phyloP scores from a whole-genome alignment of 23 tunicate genomes.

The Phallusia fumigata region DNA sequence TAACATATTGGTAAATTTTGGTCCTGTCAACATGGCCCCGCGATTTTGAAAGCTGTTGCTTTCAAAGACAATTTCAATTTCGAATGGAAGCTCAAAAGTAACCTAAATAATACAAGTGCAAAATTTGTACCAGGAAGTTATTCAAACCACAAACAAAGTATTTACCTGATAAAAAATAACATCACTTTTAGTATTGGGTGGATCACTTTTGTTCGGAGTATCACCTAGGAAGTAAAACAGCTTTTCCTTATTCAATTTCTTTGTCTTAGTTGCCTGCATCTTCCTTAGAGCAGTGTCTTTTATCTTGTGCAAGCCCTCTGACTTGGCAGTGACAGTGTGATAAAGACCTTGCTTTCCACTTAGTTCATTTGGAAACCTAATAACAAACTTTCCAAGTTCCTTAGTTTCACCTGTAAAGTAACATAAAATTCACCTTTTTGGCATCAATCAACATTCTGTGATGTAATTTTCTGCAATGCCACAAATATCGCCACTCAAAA shows the following conservation, averaged over 20 bases:
- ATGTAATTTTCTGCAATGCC: too few species aligned
- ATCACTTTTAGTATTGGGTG: slow-evolving; percentile 45
- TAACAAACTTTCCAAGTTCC: slow-evolving; percentile 75
- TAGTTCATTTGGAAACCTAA: slow-evolving; percentile 56
- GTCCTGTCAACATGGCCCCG: slow-evolving; percentile 27
- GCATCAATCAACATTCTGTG: too few species aligned
- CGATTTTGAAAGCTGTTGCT: slow-evolving; percentile 53
- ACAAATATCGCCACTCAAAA: neutral
- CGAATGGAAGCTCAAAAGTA: slow-evolving; percentile 81
- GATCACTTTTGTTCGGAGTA: slow-evolving; percentile 13
- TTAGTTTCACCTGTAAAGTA: slow-evolving; percentile 58
- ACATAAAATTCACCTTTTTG: neutral
- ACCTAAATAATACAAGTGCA: slow-evolving; percentile 38
- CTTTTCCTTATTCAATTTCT: slow-evolving; percentile 26
- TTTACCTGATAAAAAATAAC: slow-evolving; percentile 78
- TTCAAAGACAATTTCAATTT: slow-evolving; percentile 82
- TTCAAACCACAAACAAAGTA: neutral
- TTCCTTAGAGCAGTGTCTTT: slow-evolving; percentile 66
- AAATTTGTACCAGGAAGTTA: neutral
- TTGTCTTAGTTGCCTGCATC: slow-evolving; percentile 34
- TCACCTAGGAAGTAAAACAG: slow-evolving; percentile 54
- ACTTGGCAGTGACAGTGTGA: slow-evolving; percentile 53
- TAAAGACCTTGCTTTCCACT: slow-evolving; percentile 35
- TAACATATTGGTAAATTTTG: slow-evolving; percentile 41
- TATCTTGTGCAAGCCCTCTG: slow-evolving; percentile 77